Evolutionary conservation across 2,797 vertebrate genomes (phyloP).

Genomic region (Sebastes steindachneri): DNA sequence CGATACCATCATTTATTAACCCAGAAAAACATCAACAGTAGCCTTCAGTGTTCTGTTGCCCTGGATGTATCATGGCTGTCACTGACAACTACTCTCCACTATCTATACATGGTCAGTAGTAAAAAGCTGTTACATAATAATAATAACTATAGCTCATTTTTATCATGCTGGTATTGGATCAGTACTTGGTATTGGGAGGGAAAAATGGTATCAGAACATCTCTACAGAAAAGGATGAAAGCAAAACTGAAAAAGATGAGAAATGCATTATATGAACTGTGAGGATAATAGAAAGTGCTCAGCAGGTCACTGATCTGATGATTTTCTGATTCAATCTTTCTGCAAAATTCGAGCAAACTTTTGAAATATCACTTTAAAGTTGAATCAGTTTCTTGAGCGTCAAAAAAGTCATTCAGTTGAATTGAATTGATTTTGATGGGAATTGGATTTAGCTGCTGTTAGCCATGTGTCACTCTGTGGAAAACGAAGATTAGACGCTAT

Average conservation of each 20-base stretch:
- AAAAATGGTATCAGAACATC: too few relatives aligned
- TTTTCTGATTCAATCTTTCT: not conserved
- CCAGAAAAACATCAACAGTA: too few relatives aligned
- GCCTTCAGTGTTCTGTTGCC: rapidly evolving
- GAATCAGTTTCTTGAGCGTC: not conserved
- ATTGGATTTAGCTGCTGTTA: not conserved
- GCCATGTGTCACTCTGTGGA: not conserved
- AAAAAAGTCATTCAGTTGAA: not conserved
- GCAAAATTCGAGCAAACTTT: not conserved
- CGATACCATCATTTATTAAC: too few relatives aligned
- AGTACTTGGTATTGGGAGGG: too few relatives aligned
- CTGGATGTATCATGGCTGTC: rapidly evolving
- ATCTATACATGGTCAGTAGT: too few relatives aligned
- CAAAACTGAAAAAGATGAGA: not conserved
- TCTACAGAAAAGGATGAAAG: too few relatives aligned
- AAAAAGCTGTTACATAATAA: too few relatives aligned
- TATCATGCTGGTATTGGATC: too few relatives aligned
- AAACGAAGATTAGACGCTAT: not conserved
- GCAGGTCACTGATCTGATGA: not conserved
- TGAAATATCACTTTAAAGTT: not conserved
- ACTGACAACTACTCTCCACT: too few relatives aligned
- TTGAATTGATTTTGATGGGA: not conserved
- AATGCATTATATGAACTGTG: not conserved
- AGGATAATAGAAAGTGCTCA: not conserved
- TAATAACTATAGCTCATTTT: too few relatives aligned